Evolutionary conservation across 2,888 invertebrate genomes (phyloP), one percentile per base, ranked within the genome.

Genomic region (Lamellibrachia satsuma): DNA sequence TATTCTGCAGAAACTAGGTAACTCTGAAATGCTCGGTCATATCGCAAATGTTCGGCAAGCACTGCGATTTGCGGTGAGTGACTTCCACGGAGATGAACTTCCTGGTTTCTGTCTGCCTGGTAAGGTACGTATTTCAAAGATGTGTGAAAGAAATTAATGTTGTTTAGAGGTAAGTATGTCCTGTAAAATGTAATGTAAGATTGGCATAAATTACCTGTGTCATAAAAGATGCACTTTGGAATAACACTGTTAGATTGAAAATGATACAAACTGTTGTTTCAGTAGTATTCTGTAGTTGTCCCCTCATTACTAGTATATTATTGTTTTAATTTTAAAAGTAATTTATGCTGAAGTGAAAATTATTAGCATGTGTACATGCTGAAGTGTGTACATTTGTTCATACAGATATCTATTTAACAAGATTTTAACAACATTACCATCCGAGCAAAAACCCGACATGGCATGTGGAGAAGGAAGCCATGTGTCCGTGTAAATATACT

Each of bases 41-140:
- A 98, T 99, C 90, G 97, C 98, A 9, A 99, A 99, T 91, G 98
- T 99, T 92, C 97, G 99, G 55, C 98, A 99, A 97, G 99, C 99
- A 8, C 98, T 99, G n/a, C 97, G 98, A 39, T 98, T 98, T 97
- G 98, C 98, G 22, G 97, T 98, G 57, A 98, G 98, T 51, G 99
- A 99, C 95, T 97, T 98, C 94, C 60, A 92, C 6, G 98, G 98
- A 92, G 94, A 95, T 90, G 97, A 98, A 93, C 97, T 98, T 94
- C 99, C 99, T 15, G 99, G 99, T 15, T 98, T 99, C 96, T 99
- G 99, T 96, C 97, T 99, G 95, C 98, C 98, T 27, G 94, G 94
- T 90, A 94, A 94, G 94, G 94, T 94, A 75, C 2, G 57, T 57
- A 57, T 15, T 11, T 57, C 22, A 75, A n/a, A 11, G 22, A 75